phyloP scores from a whole-genome alignment of 35 echinoderm and acorn worm species.

The Lytechinus pictus region DNA sequence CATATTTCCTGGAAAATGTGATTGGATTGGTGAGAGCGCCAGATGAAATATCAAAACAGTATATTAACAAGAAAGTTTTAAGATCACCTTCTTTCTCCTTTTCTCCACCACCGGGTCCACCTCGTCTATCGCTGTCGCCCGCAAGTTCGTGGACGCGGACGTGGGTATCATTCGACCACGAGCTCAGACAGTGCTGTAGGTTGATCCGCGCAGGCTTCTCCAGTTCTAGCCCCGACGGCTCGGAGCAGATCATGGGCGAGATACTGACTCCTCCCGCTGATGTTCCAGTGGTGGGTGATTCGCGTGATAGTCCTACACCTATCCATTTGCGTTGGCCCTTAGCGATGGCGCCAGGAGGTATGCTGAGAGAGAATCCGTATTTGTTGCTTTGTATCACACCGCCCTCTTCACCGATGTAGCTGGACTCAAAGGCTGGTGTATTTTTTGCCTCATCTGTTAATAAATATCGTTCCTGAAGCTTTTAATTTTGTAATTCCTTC shows the following conservation, averaged over 20 bases:
- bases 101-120: not conserved
- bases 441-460: not conserved
- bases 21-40: too few species aligned
- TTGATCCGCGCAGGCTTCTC: not conserved
- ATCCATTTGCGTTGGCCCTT: conserved; percentile 6
- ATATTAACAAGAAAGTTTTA: not conserved
- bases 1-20: too few species aligned
- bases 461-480: not conserved
- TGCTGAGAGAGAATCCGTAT: conserved; percentile 1
- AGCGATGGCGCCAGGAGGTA: conserved; percentile 19
- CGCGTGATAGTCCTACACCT: not conserved
- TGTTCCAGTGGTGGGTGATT: not conserved
- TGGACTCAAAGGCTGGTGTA: not conserved
- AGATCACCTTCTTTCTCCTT: not conserved
- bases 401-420: not conserved
- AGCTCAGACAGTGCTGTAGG: not conserved
- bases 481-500: too few species aligned
- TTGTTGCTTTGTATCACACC: conserved; percentile 7
- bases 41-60: too few species aligned
- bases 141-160: not conserved
- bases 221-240: not conserved
- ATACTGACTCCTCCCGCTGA: not conserved
- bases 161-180: conserved; percentile 7
- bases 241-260: not conserved
- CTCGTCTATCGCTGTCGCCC: not conserved